These are phyloP conservation scores for Pangasius mekongensis DNA, from an alignment of 2,797 vertebrate genomes.

Conservation along the genomic window DNA sequence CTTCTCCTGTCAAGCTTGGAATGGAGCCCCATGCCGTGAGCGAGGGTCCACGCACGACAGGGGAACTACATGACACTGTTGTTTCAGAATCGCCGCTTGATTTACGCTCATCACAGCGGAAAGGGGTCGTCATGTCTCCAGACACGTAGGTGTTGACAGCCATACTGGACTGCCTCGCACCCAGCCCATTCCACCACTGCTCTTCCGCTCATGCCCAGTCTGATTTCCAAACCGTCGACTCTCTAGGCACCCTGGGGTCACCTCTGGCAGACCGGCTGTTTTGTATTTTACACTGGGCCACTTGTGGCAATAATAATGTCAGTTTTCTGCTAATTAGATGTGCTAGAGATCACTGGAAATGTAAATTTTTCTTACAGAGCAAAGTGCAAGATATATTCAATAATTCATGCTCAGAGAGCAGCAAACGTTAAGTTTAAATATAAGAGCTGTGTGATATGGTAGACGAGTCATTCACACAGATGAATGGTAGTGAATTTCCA, in stretches of 20 bases:
- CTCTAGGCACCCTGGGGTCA: conserved; percentile 38
- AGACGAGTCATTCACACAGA: conserved; percentile 10
- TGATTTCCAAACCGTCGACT: conserved; percentile 36
- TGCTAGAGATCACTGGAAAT: background rate
- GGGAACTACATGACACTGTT: conserved; percentile 77
- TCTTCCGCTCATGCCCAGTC: conserved; percentile 33
- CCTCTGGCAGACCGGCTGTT: background rate
- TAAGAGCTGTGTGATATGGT: background rate
- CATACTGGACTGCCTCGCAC: conserved; percentile 73
- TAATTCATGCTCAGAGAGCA: background rate
- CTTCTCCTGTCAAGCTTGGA: conserved; percentile 55
- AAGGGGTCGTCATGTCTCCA: conserved; percentile 74
- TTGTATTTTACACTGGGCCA: background rate
- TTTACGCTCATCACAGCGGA: conserved; percentile 78
- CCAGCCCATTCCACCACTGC: conserved; percentile 70
- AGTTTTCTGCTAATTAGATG: conserved; percentile 11
- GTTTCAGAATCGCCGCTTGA: conserved; percentile 79
- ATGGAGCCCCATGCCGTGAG: conserved; percentile 71
- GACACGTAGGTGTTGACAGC: conserved; percentile 81
- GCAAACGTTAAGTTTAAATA: conserved; percentile 7
- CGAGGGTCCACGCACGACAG: conserved; percentile 71
- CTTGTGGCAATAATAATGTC: conserved; percentile 8
- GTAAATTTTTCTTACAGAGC: background rate
- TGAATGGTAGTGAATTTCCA: conserved; percentile 19
- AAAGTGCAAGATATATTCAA: conserved; percentile 7